Evolutionary conservation across 2,113 vertebrate species (phyloP).

Genomic region (Caranx ignobilis): DNA sequence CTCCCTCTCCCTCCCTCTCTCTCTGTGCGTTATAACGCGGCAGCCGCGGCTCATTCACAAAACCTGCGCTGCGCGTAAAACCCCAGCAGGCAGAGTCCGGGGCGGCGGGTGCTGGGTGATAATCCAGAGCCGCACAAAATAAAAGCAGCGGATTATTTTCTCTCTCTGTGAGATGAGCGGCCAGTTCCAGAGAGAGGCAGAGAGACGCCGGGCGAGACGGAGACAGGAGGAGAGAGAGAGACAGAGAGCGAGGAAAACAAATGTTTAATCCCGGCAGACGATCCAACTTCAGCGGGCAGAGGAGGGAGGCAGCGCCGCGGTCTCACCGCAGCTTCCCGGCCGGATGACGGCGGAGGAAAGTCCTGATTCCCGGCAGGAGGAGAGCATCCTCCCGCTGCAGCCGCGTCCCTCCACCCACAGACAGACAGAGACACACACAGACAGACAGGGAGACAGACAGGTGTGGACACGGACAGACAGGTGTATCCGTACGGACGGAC

Average conservation of each 20-base stretch:
- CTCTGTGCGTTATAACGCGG: too few relatives aligned
- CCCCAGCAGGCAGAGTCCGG: constrained; percentile 5
- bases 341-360: constrained; percentile 51
- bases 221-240: not conserved
- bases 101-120: not conserved
- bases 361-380: constrained; percentile 52
- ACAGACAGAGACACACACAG: not conserved
- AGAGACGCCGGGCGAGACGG: too few relatives aligned
- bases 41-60: constrained; percentile 57
- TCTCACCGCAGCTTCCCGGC: constrained; percentile 64
- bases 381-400: constrained; percentile 53
- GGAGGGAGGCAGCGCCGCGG: constrained; percentile 40
- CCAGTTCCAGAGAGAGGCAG: not conserved
- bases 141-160: constrained; percentile 22
- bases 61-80: constrained; percentile 43
- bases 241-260: not conserved
- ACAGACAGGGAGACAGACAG: not conserved
- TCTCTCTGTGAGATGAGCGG: not conserved
- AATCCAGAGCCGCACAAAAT: constrained; percentile 7
- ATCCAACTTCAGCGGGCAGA: constrained; percentile 64
- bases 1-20: too few relatives aligned
- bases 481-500: too few relatives aligned
- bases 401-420: not conserved
- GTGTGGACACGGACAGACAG: not conserved
- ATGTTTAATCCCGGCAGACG: constrained; percentile 52